Conservation (phyloP, 1,140 invertebrate genomes). For the Gerris buenoi region DNA sequence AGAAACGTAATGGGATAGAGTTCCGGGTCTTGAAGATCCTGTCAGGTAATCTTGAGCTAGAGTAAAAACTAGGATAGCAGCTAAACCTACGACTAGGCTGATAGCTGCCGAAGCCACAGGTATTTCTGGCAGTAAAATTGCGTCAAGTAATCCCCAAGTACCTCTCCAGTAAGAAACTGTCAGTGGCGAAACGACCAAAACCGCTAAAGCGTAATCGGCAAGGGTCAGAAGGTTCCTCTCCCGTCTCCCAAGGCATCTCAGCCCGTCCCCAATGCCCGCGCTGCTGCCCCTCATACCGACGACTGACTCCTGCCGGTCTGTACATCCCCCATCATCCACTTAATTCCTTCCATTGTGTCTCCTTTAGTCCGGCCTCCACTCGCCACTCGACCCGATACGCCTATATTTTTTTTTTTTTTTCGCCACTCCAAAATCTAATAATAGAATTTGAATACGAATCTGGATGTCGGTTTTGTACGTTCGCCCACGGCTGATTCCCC, state of each 20-base stretch:
- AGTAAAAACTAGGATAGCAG: slow-evolving; percentile 49
- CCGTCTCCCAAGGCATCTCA: slow-evolving; percentile 24
- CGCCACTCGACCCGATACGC: neutral
- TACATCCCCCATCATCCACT: slow-evolving; percentile 8
- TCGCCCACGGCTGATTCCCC: too few species aligned
- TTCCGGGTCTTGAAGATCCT: slow-evolving; percentile 44
- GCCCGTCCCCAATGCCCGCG: slow-evolving; percentile 26
- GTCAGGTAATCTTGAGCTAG: slow-evolving; percentile 46
- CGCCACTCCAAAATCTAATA: neutral
- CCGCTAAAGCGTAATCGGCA: slow-evolving; percentile 53
- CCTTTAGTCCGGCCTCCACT: neutral
- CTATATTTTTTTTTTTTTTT: too few species aligned
- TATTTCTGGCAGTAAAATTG: slow-evolving; percentile 46
- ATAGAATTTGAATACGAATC: too few species aligned
- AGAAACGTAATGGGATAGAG: slow-evolving; percentile 48
- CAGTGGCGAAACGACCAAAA: slow-evolving; percentile 52
- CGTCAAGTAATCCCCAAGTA: slow-evolving; percentile 62
- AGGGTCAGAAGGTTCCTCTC: slow-evolving; percentile 45
- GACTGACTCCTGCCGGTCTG: slow-evolving; percentile 1
- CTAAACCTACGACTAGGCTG: slow-evolving; percentile 50
- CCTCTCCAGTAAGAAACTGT: slow-evolving; percentile 75
- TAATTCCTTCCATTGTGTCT: too few species aligned
- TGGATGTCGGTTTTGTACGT: too few species aligned
- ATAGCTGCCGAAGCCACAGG: slow-evolving; percentile 40
- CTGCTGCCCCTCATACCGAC: slow-evolving; percentile 24